These are phyloP conservation scores for Orthonevra nobilis DNA, from an alignment of 2,888 invertebrate species.

Conservation along the genomic window DNA sequence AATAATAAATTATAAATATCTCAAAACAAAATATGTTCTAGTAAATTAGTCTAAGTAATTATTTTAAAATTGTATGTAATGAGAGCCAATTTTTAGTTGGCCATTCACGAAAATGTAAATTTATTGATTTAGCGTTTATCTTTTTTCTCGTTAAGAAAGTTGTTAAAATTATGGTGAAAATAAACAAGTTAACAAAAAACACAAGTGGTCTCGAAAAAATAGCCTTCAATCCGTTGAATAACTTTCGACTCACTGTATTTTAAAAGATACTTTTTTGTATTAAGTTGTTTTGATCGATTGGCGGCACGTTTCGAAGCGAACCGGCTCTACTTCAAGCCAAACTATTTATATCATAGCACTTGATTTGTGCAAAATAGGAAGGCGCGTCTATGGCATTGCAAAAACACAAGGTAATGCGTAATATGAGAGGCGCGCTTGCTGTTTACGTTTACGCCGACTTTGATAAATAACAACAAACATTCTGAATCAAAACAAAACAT, in stretches of 20 bases:
- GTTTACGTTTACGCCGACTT: slow-evolving; percentile 10
- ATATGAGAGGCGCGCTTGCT: background rate
- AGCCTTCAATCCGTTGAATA: background rate
- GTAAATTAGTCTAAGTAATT: too few relatives aligned
- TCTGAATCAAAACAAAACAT: slow-evolving; percentile 27
- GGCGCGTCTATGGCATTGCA: slow-evolving; percentile 16
- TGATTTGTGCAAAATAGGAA: slow-evolving; percentile 22
- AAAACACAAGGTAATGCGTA: background rate
- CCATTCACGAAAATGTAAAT: too few relatives aligned
- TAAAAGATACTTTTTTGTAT: too few relatives aligned
- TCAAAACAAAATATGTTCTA: too few relatives aligned
- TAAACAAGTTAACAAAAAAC: too few relatives aligned
- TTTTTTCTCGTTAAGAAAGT: too few relatives aligned
- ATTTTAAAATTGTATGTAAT: too few relatives aligned
- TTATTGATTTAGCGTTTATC: too few relatives aligned
- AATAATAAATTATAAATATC: too few relatives aligned
- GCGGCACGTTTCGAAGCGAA: slow-evolving; percentile 18
- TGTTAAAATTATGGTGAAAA: too few relatives aligned
- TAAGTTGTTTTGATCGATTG: slow-evolving; percentile 24
- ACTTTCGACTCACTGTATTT: slow-evolving; percentile 12
- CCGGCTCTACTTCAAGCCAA: background rate
- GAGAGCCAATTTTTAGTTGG: too few relatives aligned
- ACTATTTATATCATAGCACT: background rate
- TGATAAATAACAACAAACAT: background rate
- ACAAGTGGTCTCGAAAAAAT: too few relatives aligned